Percentiles rank a stretch among this genome's conserved stretches.
These are phyloP conservation scores for Holotrichia oblita DNA, from an alignment of 1,140 invertebrate species.

Conservation along the genomic window DNA sequence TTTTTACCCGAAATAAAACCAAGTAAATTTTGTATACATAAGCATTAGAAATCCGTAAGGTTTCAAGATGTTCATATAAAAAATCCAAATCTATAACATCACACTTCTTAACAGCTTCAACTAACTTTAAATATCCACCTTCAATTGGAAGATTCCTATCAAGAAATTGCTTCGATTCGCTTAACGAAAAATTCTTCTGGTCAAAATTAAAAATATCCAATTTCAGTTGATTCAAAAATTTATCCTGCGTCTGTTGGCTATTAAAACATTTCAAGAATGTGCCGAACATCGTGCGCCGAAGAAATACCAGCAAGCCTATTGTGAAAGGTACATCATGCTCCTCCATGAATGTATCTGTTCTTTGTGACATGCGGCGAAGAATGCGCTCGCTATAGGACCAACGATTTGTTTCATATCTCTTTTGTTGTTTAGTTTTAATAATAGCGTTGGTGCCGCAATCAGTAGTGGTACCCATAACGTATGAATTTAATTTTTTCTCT, in stretches of 20 bases:
- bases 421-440: neutral
- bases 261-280: slow-evolving; percentile 50
- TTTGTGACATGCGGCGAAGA: slow-evolving; percentile 43
- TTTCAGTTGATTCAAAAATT: slow-evolving; percentile 51
- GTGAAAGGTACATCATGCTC: slow-evolving; percentile 46
- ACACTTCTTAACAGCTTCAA: slow-evolving; percentile 46
- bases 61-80: slow-evolving; percentile 47
- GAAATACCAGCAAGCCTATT: slow-evolving; percentile 39
- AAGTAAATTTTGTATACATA: slow-evolving; percentile 16
- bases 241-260: slow-evolving; percentile 47
- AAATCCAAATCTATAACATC: slow-evolving; percentile 49
- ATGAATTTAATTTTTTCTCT: neutral
- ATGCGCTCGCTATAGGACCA: slow-evolving; percentile 48
- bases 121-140: slow-evolving; percentile 45
- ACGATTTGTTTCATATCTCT: slow-evolving; percentile 39
- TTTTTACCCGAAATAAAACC: neutral
- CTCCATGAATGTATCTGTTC: slow-evolving; percentile 33
- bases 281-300: slow-evolving; percentile 51
- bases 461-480: neutral
- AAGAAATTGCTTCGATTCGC: slow-evolving; percentile 44
- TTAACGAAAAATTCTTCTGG: slow-evolving; percentile 45
- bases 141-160: slow-evolving; percentile 47
- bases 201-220: slow-evolving; percentile 49
- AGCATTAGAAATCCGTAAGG: slow-evolving; percentile 44
- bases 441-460: neutral